Evolutionary conservation across 92 coral and sea anemone genomes (phyloP), one percentile per base, ranked within the genome.

Genomic region (Parazoanthus atlanticus): DNA sequence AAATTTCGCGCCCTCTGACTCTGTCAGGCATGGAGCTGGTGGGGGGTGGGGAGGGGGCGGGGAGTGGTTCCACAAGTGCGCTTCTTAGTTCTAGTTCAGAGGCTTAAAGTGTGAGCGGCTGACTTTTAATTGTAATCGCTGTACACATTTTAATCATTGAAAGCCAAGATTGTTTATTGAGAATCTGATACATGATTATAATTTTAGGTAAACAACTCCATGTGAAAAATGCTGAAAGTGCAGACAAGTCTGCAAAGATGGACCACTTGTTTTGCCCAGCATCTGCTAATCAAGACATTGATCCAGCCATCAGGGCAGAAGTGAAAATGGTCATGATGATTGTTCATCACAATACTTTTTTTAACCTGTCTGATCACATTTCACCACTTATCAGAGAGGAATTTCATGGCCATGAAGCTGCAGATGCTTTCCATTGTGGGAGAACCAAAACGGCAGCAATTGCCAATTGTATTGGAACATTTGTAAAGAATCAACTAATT

Each of bases 351-450:
- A 91, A 88, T 43, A 83, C 82, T 28, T 88, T 91, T 40, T 88
- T 91, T 77, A 91, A 91, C 83, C 43, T 91, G 33, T 91, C 91
- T 23, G 90, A 92, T 46, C 94, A 92, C 79, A 77, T 89, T 28
- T 72, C 88, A 66, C 92, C 34, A 78, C 49, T 92, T 65, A 87
- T 92, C 61, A 80, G 82, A 72, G 49, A 78, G 3, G 92, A 86
- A 80, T 90, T 90, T 88, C 85, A 90, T 49, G 84, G 84, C 38
- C 69, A 52, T 79, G 79, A 28, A 79, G 86, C 76, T 32, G 86
- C 90, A 74, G 74, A 78, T 66, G 54, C 56, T 15, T 87, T 87
- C 65, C 71, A 73, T 66, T 87, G 90, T 75, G 76, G 86, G 74
- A 79, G 86, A 67, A 80, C 86, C 33, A 89, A 89, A 67, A 64